Evolutionary conservation across 2,797 vertebrate species (phyloP).

Genomic region (Mallotus villosus): DNA sequence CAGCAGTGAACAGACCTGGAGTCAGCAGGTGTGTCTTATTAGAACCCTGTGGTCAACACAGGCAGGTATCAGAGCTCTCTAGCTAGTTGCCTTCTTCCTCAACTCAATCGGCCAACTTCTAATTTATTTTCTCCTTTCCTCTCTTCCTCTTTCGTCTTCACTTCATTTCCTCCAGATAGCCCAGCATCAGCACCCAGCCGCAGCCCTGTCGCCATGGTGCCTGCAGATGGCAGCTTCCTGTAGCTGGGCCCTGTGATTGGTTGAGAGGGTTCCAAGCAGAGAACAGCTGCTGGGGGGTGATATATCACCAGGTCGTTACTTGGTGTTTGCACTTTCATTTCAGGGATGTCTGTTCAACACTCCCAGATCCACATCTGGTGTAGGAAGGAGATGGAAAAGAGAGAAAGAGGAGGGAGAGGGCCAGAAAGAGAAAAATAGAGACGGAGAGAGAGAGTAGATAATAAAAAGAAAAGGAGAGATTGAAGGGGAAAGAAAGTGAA

Average conservation of each 20-base stretch:
- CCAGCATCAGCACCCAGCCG: slow-evolving; percentile 52
- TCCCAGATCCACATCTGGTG: slow-evolving; percentile 73
- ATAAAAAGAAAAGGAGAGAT: slow-evolving; percentile 43
- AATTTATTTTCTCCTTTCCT: slow-evolving; percentile 16
- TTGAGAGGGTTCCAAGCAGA: slow-evolving; percentile 64
- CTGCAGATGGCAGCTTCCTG: slow-evolving; percentile 71
- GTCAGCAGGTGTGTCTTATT: slow-evolving; percentile 55
- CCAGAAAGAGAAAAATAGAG: not conserved
- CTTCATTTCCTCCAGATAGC: slow-evolving; percentile 64
- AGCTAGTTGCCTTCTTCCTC: slow-evolving; percentile 17
- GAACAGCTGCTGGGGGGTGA: slow-evolving; percentile 75
- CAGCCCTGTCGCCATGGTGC: slow-evolving; percentile 65
- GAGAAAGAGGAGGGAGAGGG: not conserved
- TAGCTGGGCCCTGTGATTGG: slow-evolving; percentile 69
- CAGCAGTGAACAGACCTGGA: slow-evolving; percentile 15
- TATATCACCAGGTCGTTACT: slow-evolving; percentile 57
- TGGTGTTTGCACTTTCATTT: slow-evolving; percentile 72
- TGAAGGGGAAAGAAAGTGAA: slow-evolving; percentile 22
- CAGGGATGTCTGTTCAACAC: slow-evolving; percentile 72
- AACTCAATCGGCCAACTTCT: slow-evolving; percentile 2
- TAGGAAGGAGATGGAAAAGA: slow-evolving; percentile 66
- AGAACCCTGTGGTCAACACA: slow-evolving; percentile 51
- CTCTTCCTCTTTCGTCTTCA: slow-evolving; percentile 35
- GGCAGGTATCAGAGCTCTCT: slow-evolving; percentile 59
- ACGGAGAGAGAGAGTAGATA: not conserved